Base-by-base conservation (phyloP, 2,797 vertebrate species). In the Poecilia gillii region DNA sequence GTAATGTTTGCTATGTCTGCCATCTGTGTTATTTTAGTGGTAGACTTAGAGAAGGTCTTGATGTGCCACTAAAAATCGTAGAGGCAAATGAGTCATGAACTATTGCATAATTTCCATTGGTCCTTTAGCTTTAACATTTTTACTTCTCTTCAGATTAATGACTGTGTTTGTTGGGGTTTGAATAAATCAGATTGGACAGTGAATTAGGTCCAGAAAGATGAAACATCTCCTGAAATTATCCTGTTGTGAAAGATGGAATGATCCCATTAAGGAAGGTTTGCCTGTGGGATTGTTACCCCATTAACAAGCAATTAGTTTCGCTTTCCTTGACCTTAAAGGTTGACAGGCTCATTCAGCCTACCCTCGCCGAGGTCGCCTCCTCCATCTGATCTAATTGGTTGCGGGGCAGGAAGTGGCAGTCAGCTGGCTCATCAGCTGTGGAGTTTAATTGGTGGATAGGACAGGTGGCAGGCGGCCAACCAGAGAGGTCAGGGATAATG, bases 191-290 rank as follows among this genome's bases (percentile, higher is more conserved):
- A 55, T 81, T 70, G 84, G 93, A 93, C 92, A 89, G 84, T 49
- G 82, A 81, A 90, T 91, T 79, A 81, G 66, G 4, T 76, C 18
- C 72, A 20, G 68, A 81, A 87, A 87, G 85, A 93, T 92, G 87
- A 94, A 91, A 91, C 90, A 91, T 90, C 88, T 80, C 85, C 78
- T 86, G 79, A 9, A 73, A 89, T 94, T 78, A 88, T 78, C 1
- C 0, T 84, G 41, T 80, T 46, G 80, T 77, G 20, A 81, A 88
- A 76, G 84, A 87, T 76, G 75, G 80, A 85, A 88, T 57, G 84
- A 88, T 89, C 87, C 88, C 90, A 90, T 93, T 88, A 91, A 76
- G 33, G 72, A 77, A 79, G 81, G 75, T 81, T 84, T 9, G 25
- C 59, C 70, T 72, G 25, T 20, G n/a, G 43, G 41, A 49, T 62